A percentile compares a stretch with the other conserved stretches of the same genome.
Evolutionary conservation across 2,888 invertebrate species (phyloP).

Genomic region (Microdon myrmicae): DNA sequence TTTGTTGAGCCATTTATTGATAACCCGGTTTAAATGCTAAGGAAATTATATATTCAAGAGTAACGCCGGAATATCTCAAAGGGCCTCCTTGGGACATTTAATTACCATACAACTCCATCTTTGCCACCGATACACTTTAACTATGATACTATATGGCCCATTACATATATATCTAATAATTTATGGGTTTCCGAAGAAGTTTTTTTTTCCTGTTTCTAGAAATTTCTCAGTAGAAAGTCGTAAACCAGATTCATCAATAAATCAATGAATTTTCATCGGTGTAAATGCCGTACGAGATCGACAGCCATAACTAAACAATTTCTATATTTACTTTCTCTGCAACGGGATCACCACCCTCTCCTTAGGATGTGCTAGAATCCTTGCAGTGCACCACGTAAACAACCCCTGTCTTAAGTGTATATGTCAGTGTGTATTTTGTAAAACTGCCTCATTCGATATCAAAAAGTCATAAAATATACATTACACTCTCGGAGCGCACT

Average conservation of each 20-base stretch:
- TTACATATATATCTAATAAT: too few species aligned
- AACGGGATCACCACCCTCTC: background rate
- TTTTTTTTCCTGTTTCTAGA: too few species aligned
- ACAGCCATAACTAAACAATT: conserved; percentile 28
- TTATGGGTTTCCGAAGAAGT: too few species aligned
- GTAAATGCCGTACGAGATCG: conserved; percentile 9
- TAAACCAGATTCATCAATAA: conserved; percentile 20
- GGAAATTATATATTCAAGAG: too few species aligned
- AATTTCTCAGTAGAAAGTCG: too few species aligned
- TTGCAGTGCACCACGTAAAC: conserved; percentile 31
- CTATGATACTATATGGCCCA: too few species aligned
- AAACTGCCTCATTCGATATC: conserved; percentile 44
- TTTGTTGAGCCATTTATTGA: too few species aligned
- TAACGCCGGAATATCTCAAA: too few species aligned
- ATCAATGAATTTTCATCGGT: conserved; percentile 24
- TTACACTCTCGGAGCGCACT: conserved; percentile 47
- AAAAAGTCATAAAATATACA: conserved; percentile 51
- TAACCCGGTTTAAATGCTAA: too few species aligned
- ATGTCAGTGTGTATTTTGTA: conserved; percentile 17
- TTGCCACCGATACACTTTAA: too few species aligned
- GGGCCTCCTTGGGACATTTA: too few species aligned
- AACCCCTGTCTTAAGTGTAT: background rate
- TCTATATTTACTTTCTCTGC: conserved; percentile 18
- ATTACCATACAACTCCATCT: too few species aligned
- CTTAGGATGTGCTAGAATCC: background rate